Evolutionary conservation across 2,113 vertebrate genomes (phyloP), one percentile per base, ranked within the genome.

Genomic region (Vulpes lagopus): DNA sequence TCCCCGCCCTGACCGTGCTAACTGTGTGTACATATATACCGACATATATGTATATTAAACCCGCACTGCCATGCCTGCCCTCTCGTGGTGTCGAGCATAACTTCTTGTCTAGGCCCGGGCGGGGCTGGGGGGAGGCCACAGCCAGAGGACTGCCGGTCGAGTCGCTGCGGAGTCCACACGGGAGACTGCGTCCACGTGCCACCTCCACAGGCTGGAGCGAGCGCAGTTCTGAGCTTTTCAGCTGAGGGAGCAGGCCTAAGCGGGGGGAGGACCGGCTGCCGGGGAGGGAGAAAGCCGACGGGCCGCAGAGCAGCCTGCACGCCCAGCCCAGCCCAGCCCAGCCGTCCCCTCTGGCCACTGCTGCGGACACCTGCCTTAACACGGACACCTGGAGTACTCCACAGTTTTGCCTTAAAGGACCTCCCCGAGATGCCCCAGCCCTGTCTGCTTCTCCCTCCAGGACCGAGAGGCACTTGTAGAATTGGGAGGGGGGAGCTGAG

Each of bases 21-120:
- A 99, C 98, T 99, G 98, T 99, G 98, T 99, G 98, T 98, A 98
- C 98, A 98, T 98, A 99, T 98, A 98, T 98, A 98, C 98, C 98
- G 98, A 99, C 98, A 98, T 98, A 98, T 98, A 98, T 98, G 98
- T 98, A 98, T 98, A 98, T 98, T 98, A 98, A 98, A 98, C 97
- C 97, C 91, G 93, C 98, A 98, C 98, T 98, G 98, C 98, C 98
- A 97, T 96, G 97, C 97, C 92, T 97, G 97, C 97, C 97, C 95
- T 90, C 95, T 92, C 93, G 96, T 97, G 97, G 94, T 98, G 89
- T 97, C 94, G 95, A 91, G 95, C 92, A 96, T 97, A 97, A 94
- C 95, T 98, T 97, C 95, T 73, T 95, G 91, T 97, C n/a, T 69
- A 97, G 97, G 95, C 94, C 96, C 92, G 96, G 95, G 92, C 4